Conservation (phyloP, 2,797 vertebrate species). For the Acanthornis magna region DNA sequence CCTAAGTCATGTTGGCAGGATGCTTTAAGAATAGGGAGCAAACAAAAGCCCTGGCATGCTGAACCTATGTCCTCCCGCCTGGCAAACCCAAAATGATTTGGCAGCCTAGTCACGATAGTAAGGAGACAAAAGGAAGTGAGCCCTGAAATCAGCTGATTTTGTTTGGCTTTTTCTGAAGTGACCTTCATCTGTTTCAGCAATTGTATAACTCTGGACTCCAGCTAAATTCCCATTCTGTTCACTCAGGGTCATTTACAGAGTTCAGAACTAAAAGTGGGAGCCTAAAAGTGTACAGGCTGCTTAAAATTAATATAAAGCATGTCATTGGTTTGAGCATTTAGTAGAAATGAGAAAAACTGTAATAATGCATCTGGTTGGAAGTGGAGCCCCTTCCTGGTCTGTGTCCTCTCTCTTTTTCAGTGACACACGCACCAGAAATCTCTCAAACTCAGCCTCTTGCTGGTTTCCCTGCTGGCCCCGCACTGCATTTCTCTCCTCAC, state of each 20-base stretch:
- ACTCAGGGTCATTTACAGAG: neutral
- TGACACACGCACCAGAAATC: neutral
- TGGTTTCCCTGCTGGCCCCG: neutral
- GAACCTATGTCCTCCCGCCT: neutral
- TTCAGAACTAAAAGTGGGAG: neutral
- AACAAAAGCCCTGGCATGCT: neutral
- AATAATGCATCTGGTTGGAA: neutral
- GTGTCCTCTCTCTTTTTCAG: neutral
- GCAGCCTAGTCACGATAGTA: neutral
- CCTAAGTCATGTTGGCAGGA: neutral
- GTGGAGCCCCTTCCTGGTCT: neutral
- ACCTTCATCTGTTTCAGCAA: slow-evolving; percentile 3
- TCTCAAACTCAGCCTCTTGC: neutral
- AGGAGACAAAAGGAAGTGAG: slow-evolving; percentile 3
- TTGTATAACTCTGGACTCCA: neutral
- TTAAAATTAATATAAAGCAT: neutral
- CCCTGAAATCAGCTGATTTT: slow-evolving; percentile 18
- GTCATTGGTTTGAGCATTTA: neutral
- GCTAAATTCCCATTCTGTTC: neutral
- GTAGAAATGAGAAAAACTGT: neutral
- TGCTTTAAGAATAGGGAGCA: neutral
- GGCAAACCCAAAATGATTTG: neutral
- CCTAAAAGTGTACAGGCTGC: neutral
- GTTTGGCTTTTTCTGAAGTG: neutral
- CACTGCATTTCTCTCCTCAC: neutral